Evolutionary conservation across 2,797 vertebrate species (phyloP).

Genomic region (Semotilus atromaculatus): DNA sequence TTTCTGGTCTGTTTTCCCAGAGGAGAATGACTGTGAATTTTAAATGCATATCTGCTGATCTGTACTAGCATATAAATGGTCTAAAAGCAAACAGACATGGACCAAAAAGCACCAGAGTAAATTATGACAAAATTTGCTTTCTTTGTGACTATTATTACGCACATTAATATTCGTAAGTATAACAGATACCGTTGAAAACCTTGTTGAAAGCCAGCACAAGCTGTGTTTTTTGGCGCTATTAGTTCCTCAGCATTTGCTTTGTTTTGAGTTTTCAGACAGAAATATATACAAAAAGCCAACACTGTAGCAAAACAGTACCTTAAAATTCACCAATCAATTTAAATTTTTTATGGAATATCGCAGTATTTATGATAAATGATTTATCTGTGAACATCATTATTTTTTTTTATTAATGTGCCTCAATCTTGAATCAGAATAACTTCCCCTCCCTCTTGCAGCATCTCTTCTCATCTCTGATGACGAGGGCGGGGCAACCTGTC

Average conservation of each 20-base stretch:
- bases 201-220: not conserved
- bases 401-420: not conserved
- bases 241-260: not conserved
- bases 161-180: not conserved
- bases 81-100: not conserved
- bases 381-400: not conserved
- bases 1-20: not conserved
- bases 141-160: not conserved
- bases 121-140: not conserved
- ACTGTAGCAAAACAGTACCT: no score
- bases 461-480: not conserved
- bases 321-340: no score
- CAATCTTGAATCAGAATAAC: not conserved
- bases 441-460: not conserved
- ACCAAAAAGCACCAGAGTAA: not conserved
- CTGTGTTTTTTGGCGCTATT: not conserved
- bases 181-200: not conserved
- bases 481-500: not conserved
- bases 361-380: not conserved
- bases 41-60: not conserved
- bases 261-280: not conserved
- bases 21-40: not conserved
- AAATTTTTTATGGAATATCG: not conserved
- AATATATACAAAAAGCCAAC: not conserved
- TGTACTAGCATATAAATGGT: not conserved